phyloP scores from a whole-genome alignment of 2,113 vertebrate species.

The Erpornis zantholeuca region DNA sequence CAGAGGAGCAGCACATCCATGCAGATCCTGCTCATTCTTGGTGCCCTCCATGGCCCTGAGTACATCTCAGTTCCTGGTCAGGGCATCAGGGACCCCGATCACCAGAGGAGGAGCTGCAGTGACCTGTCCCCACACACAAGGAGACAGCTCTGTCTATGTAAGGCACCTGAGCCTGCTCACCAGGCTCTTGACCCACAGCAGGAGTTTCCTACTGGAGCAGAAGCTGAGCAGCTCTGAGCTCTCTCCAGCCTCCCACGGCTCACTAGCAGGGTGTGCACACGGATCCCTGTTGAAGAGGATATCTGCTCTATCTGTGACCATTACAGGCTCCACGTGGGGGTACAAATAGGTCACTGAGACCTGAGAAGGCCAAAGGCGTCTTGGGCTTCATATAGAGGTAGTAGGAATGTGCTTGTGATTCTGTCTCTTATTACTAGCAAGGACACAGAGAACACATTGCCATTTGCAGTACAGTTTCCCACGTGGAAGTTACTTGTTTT shows the following conservation, averaged over 20 bases:
- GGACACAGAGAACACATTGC: neutral
- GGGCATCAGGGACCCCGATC: fast-evolving
- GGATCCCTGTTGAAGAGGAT: neutral
- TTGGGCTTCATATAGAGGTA: neutral
- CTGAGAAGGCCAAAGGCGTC: neutral
- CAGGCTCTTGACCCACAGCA: fast-evolving
- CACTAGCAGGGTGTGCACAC: neutral
- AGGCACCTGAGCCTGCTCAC: neutral
- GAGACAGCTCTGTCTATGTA: neutral
- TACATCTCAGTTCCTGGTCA: neutral
- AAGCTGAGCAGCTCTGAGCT: neutral
- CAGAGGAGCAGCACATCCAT: neutral
- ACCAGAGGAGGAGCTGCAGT: neutral
- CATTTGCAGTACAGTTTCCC: neutral
- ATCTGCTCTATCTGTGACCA: neutral
- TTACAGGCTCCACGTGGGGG: neutral
- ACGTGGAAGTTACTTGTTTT: neutral
- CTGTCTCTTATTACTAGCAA: neutral
- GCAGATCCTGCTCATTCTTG: neutral
- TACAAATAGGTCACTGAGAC: neutral
- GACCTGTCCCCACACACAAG: neutral
- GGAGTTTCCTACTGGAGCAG: neutral
- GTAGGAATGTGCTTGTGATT: neutral
- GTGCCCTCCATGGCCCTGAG: neutral
- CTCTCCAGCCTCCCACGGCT: neutral